A percentile compares a stretch with the other conserved stretches of the same genome.
Evolutionary conservation across 2,797 vertebrate genomes (phyloP).

Genomic region (Trachurus trachurus): DNA sequence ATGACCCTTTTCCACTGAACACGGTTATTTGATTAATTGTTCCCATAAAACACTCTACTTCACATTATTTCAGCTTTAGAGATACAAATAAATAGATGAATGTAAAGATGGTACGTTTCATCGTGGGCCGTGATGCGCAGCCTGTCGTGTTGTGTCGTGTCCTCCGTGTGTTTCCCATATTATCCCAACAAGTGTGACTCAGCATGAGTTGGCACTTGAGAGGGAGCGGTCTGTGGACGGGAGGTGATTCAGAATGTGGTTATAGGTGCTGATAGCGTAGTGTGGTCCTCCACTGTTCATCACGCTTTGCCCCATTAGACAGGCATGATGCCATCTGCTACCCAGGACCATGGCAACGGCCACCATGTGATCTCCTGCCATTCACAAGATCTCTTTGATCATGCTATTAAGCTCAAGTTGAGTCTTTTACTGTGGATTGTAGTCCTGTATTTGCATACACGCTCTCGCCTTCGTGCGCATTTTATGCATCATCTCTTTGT

Average conservation of each 20-base stretch:
- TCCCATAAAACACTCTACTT: background rate
- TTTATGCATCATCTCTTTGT: slow-evolving; percentile 39
- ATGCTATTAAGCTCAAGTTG: slow-evolving; percentile 3
- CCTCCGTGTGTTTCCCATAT: slow-evolving; percentile 45
- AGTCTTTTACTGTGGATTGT: background rate
- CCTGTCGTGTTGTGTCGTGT: background rate
- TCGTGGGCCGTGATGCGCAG: background rate
- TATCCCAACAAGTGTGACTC: slow-evolving; percentile 54
- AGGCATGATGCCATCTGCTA: slow-evolving; percentile 61
- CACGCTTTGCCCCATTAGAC: slow-evolving; percentile 60
- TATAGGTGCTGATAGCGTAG: slow-evolving; percentile 22
- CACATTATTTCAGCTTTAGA: background rate
- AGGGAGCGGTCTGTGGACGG: slow-evolving; percentile 38
- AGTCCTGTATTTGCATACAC: background rate
- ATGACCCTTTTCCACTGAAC: background rate
- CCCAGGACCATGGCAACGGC: slow-evolving; percentile 32
- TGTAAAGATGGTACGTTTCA: background rate
- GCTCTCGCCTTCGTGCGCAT: background rate
- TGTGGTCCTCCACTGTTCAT: slow-evolving; percentile 55
- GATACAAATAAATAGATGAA: background rate
- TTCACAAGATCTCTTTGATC: slow-evolving; percentile 36
- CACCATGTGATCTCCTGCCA: slow-evolving; percentile 31
- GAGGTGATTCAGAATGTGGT: slow-evolving; percentile 61
- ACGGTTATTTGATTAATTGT: background rate
- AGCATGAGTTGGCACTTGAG: slow-evolving; percentile 49